These are phyloP conservation scores for Bombus haemorrhoidalis DNA, from an alignment of 1,140 invertebrate genomes.

Conservation along the genomic window DNA sequence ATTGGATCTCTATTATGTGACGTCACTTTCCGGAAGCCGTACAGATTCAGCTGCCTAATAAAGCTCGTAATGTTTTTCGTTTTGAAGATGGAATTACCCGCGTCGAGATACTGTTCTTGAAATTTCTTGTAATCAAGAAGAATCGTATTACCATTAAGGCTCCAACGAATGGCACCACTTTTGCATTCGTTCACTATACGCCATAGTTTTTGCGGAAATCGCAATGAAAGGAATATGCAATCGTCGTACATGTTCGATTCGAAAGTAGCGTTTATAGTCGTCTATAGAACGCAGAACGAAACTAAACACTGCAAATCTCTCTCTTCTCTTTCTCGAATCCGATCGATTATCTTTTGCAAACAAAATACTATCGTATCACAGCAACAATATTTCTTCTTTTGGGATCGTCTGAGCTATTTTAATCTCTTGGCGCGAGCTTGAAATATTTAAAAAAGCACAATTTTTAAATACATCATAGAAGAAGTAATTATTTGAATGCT, in stretches of 20 bases:
- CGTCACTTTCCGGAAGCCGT: slow-evolving; percentile 86
- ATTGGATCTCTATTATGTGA: slow-evolving; percentile 84
- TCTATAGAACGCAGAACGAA: slow-evolving; percentile 19
- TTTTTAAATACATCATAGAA: not conserved
- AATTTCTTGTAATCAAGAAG: slow-evolving; percentile 84
- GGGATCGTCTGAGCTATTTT: not conserved
- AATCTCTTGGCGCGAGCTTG: not conserved
- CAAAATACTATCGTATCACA: slow-evolving; percentile 59
- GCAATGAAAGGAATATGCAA: slow-evolving; percentile 82
- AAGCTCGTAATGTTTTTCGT: slow-evolving; percentile 86
- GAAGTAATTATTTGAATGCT: not conserved
- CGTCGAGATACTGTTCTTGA: slow-evolving; percentile 83
- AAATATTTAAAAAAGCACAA: not conserved
- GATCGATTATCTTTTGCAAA: slow-evolving; percentile 42
- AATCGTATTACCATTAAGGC: slow-evolving; percentile 82
- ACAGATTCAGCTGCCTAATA: slow-evolving; percentile 85
- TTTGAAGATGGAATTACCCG: slow-evolving; percentile 84
- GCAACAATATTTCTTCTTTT: slow-evolving; percentile 58
- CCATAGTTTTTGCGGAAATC: slow-evolving; percentile 86
- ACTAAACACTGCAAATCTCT: slow-evolving; percentile 40
- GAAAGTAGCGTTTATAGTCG: not conserved
- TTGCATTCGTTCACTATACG: slow-evolving; percentile 83
- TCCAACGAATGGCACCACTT: slow-evolving; percentile 84
- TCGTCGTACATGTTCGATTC: slow-evolving; percentile 78
- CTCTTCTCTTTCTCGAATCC: slow-evolving; percentile 29